Evolutionary conservation across 2,113 vertebrate species (phyloP), one percentile per base, ranked within the genome.

Genomic region (Rhineura floridana): DNA sequence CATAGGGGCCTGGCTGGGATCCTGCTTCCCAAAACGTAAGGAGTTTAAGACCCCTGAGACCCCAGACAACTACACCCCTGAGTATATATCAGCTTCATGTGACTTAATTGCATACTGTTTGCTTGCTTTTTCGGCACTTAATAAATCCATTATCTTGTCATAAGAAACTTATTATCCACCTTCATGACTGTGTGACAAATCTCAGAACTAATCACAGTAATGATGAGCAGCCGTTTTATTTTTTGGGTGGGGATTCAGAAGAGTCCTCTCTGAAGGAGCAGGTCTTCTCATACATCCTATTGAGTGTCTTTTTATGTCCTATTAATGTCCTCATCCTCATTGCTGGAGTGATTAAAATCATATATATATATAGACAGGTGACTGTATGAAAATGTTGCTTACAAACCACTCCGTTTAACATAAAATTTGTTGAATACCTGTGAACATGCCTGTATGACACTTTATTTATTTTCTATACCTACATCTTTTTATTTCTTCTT

Each of bases 401-500:
- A 44, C 13, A 63, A 44, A 15, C 2, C 55, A 15, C 39, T 63
- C 62, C 42, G 48, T 70, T 82, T 69, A 70, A 46, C 62, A 75
- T 75, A 75, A 62, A n/a, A 36, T 59, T 44, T 59, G 70, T 23
- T 59, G 70, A 75, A 76, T 42, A 33, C 69, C 52, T 33, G 42
- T 23, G 63, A 48, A 75, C 25, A 82, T 81, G 70, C 23, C 63
- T 33, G 28, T 73, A 63, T 82, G 86, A 89, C 42, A 79, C 91
- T 83, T 94, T 95, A 86, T 90, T 78, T 50, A 67, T 94, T 95
- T 93, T 83, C 46, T 88, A 17, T 23, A 15, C 42, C 1, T 1
- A 36, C 42, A n/a, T 93, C 93, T 87, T 83, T 85, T 88, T 63
- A 23, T 69, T 76, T 91, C 83, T 33, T 94, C 88, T 92, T 93